These are phyloP conservation scores for Champsocephalus gunnari DNA, from an alignment of 2,797 vertebrate genomes.

Conservation along the genomic window DNA sequence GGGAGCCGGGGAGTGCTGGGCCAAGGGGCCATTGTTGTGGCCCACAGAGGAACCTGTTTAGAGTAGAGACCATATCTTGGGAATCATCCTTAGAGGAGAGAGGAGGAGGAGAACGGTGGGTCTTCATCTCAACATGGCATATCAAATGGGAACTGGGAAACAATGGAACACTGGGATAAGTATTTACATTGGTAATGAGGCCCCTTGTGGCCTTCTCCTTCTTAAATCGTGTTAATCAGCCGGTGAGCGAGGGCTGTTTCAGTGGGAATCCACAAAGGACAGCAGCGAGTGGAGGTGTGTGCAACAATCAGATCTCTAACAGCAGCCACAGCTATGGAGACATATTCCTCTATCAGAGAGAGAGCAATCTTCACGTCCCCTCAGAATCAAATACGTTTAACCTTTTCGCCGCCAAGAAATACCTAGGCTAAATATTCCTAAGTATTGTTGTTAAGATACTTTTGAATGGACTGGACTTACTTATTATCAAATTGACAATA, in stretches of 20 bases:
- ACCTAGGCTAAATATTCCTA: conserved; percentile 13
- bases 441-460: background rate
- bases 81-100: conserved; percentile 52
- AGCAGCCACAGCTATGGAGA: conserved; percentile 30
- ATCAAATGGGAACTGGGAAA: conserved; percentile 54
- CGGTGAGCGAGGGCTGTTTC: conserved; percentile 73
- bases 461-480: background rate
- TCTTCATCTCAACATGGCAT: conserved; percentile 34
- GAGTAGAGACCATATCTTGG: conserved; percentile 65
- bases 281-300: conserved; percentile 49
- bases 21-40: conserved; percentile 53
- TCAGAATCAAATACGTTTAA: conserved; percentile 9
- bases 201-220: conserved; percentile 76
- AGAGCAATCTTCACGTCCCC: background rate
- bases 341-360: conserved; percentile 30
- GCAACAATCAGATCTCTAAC: conserved; percentile 55
- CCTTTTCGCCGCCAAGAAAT: conserved; percentile 16
- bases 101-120: conserved; percentile 62
- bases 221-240: conserved; percentile 81
- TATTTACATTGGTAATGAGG: conserved; percentile 83
- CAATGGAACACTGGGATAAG: conserved; percentile 67
- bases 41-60: conserved; percentile 64
- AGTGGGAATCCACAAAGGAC: conserved; percentile 71
- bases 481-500: background rate
- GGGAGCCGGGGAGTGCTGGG: conserved; percentile 67